Conservation (phyloP, 2,113 vertebrate species). For the Thunnus maccoyii region DNA sequence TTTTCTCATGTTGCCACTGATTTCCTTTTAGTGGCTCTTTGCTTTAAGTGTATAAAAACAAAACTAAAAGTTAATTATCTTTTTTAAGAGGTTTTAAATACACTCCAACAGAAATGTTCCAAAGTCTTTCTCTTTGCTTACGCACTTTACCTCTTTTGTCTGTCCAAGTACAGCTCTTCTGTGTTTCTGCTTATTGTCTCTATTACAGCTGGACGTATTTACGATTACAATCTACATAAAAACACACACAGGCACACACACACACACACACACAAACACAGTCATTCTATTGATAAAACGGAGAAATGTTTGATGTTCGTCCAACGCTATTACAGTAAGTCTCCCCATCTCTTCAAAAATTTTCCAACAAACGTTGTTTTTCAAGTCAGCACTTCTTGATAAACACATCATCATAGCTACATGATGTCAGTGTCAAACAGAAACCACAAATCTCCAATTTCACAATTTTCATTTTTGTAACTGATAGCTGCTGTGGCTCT, state of each 20-base stretch:
- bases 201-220: conserved; percentile 53
- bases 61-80: not conserved
- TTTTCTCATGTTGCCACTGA: not conserved
- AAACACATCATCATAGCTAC: conserved; percentile 52
- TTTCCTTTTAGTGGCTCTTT: not conserved
- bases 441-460: conserved; percentile 41
- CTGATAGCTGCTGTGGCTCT: conserved; percentile 30
- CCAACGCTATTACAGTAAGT: conserved; percentile 22
- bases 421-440: conserved; percentile 37
- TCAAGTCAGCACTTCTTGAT: conserved; percentile 20
- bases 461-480: conserved; percentile 41
- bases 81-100: conserved; percentile 9
- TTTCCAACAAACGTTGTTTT: conserved; percentile 33
- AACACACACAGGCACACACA: conserved; percentile 5
- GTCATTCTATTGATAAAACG: conserved; percentile 32
- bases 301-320: conserved; percentile 10
- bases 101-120: not conserved
- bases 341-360: conserved; percentile 15
- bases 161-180: conserved; percentile 16
- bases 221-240: conserved; percentile 42
- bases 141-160: conserved; percentile 15
- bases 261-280: not conserved
- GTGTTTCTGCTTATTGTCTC: conserved; percentile 55
- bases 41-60: not conserved
- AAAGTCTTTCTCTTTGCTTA: conserved; percentile 1